These are phyloP conservation scores for Apolygus lucorum DNA, from an alignment of 1,140 invertebrate genomes.

Conservation along the genomic window DNA sequence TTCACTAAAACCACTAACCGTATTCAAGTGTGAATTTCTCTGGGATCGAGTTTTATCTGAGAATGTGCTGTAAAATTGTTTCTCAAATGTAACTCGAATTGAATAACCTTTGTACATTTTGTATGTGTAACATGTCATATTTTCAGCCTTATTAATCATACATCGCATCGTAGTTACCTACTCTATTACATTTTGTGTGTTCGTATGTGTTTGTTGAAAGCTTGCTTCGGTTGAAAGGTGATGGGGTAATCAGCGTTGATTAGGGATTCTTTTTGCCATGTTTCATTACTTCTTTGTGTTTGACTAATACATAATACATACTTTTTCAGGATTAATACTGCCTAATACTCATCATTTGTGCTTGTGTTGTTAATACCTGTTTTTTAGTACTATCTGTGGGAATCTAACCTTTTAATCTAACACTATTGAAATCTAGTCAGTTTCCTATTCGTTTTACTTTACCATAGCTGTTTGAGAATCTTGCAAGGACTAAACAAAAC, in stretches of 20 bases:
- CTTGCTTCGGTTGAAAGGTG: not conserved
- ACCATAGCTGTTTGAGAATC: no score
- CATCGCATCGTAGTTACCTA: not conserved
- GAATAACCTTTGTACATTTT: not conserved
- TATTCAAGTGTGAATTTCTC: not conserved
- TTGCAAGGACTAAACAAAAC: no score
- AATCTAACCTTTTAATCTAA: no score
- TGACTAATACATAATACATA: no score
- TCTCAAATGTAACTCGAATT: not conserved
- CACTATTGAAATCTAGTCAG: no score
- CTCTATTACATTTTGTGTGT: no score
- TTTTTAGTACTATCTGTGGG: no score
- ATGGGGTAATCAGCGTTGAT: not conserved
- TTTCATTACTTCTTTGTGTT: no score
- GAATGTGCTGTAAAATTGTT: not conserved
- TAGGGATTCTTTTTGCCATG: not conserved
- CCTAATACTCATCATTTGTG: no score
- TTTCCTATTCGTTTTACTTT: no score
- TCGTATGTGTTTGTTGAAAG: not conserved
- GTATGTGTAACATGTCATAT: not conserved
- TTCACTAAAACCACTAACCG: not conserved
- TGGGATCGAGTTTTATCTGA: conserved; percentile 1
- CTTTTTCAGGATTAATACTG: no score
- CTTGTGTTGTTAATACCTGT: no score
- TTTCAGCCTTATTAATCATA: not conserved